Evolutionary conservation across 2,113 vertebrate genomes (phyloP), one percentile per base, ranked within the genome.

Genomic region (Myiopsitta monachus): DNA sequence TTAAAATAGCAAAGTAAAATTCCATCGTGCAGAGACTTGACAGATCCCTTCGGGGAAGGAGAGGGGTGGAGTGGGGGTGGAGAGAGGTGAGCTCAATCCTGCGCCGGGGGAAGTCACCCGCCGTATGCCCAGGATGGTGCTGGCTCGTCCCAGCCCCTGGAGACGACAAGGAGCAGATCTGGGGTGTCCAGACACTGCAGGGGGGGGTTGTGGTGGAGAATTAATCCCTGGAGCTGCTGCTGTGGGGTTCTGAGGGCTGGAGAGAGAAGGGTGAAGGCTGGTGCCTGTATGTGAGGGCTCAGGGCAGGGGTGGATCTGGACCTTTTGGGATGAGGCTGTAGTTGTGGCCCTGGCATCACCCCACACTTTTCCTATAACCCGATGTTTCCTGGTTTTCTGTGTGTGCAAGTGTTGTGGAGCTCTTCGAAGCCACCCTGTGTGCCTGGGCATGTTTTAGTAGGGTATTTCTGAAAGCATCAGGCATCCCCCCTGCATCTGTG

Each of bases 1-100:
- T 98, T 98, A 98, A 98, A 98, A 98, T 97, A 98, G 98, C 98
- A 98, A 98, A 98, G 98, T 98, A 97, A 98, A 98, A 98, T 98
- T 98, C 98, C 98, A 98, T 97, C 94, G 82, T 95, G 92, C 89
- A 97, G 97, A 98, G 96, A 97, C 97, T 97, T 98, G 98, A 98
- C 96, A 95, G 98, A 98, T 98, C 96, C 97, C 97, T 98, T 92
- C 95, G 74, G 98, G 97, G 98, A 97, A 83, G 91, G 95, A 96
- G 96, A 93, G 95, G 93, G 86, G 95, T 94, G 94, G 96, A 57
- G 93, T 82, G 96, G 96, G 97, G 96, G 97, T 90, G 94, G 96
- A 94, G 95, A 92, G 90, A 94, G 95, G 97, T 95, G 95, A 94
- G 95, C 87, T 92, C 91, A 55, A 61, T 87, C 64, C 95, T 91